phyloP scores from a whole-genome alignment of 2,113 vertebrate genomes.

The Tichodroma muraria region DNA sequence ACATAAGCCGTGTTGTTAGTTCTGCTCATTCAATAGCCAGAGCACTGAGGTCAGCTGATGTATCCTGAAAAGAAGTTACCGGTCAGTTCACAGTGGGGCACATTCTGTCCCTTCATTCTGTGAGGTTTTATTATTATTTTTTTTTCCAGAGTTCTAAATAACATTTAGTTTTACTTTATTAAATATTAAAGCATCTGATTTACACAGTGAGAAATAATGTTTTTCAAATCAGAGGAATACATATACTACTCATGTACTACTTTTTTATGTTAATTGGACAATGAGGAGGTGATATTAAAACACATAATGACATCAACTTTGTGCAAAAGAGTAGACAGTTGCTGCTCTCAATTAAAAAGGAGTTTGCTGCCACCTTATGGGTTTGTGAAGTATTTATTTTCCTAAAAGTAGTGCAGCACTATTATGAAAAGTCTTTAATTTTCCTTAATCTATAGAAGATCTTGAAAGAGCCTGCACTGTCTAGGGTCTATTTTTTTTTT shows the following conservation, averaged over 20 bases:
- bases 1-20: neutral
- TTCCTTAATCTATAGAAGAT: neutral
- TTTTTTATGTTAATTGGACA: neutral
- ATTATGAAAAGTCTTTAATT: neutral
- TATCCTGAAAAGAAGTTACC: neutral
- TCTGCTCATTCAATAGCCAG: neutral
- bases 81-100: neutral
- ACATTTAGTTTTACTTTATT: neutral
- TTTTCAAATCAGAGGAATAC: neutral
- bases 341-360: neutral
- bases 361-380: constrained; percentile 75
- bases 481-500: no score
- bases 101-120: neutral
- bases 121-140: neutral
- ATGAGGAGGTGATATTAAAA: neutral
- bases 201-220: neutral
- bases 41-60: neutral
- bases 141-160: neutral
- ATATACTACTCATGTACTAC: neutral
- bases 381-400: neutral
- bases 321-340: neutral
- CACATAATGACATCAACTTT: neutral
- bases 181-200: neutral
- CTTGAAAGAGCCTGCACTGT: neutral
- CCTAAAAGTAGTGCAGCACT: neutral